phyloP scores from a whole-genome alignment of 2,797 vertebrate species.

The Sciurus vulgaris region DNA sequence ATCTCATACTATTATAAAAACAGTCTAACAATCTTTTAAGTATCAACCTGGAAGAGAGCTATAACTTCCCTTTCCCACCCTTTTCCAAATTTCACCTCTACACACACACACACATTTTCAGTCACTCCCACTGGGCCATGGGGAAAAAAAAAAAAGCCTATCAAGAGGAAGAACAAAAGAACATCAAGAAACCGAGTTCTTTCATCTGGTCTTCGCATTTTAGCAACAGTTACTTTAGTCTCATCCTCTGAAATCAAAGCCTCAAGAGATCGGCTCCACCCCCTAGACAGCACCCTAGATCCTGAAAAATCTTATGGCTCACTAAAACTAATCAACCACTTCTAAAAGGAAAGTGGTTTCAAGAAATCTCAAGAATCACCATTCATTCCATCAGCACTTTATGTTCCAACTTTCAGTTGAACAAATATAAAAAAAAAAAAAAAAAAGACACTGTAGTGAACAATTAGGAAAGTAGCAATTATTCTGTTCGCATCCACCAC shows the following conservation, averaged over 20 bases:
- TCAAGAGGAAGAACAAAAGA: conserved; percentile 31
- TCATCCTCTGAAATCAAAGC: conserved; percentile 55
- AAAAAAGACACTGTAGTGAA: background rate
- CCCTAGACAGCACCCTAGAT: background rate
- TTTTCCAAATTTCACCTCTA: background rate
- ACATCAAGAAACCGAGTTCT: conserved; percentile 49
- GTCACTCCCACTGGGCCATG: background rate
- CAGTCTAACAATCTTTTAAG: background rate
- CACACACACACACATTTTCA: background rate
- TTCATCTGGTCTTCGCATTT: conserved; percentile 24
- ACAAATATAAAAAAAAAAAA: background rate
- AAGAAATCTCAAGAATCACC: conserved; percentile 33
- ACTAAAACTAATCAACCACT: background rate
- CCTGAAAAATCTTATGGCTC: background rate
- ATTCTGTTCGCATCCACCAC: background rate
- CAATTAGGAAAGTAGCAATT: background rate
- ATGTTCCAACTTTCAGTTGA: background rate
- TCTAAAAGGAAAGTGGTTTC: conserved; percentile 39
- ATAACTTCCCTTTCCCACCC: background rate
- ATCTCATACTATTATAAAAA: background rate
- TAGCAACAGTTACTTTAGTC: conserved; percentile 32
- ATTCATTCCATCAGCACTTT: conserved; percentile 32
- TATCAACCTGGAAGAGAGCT: background rate
- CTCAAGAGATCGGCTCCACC: conserved; percentile 10
- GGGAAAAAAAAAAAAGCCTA: background rate